phyloP scores from a whole-genome alignment of 1,140 invertebrate genomes.

The Pectinophora gossypiella region DNA sequence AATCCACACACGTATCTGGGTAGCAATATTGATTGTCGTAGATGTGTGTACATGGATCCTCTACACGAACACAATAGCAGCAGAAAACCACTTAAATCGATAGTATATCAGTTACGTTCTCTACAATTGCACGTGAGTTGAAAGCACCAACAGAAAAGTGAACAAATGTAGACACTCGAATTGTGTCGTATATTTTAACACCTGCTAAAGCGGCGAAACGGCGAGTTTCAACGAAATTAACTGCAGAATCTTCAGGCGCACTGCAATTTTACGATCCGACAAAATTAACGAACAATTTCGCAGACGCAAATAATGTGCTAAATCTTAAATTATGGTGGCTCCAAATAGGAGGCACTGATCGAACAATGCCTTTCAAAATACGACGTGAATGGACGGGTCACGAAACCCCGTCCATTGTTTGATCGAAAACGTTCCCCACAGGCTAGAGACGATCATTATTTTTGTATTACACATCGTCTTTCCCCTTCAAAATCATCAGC shows the following conservation, averaged over 20 bases:
- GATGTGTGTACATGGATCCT: constrained; percentile 20
- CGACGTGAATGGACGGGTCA: background rate
- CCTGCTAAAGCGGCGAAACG: constrained; percentile 24
- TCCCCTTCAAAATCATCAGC: too few relatives aligned
- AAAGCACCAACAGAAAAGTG: constrained; percentile 29
- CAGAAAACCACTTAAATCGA: background rate
- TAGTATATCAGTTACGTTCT: constrained; percentile 37
- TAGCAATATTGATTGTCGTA: too few relatives aligned
- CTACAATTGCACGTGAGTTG: constrained; percentile 44
- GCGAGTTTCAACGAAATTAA: constrained; percentile 36
- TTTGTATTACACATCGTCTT: too few relatives aligned
- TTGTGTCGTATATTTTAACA: constrained; percentile 36
- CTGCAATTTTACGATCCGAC: constrained; percentile 27
- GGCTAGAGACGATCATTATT: too few relatives aligned
- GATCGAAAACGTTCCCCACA: too few relatives aligned
- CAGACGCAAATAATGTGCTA: constrained; percentile 11
- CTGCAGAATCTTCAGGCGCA: constrained; percentile 24
- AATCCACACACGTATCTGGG: too few relatives aligned
- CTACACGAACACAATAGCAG: background rate
- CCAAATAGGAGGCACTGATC: constrained; percentile 7
- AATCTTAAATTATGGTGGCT: background rate
- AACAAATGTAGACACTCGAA: constrained; percentile 32
- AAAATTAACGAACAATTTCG: constrained; percentile 34
- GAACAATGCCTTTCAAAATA: constrained; percentile 3
- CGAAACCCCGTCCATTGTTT: background rate